Percentiles rank a stretch among this genome's conserved stretches.
These are phyloP conservation scores for Harpegnathos saltator DNA, from an alignment of 1,140 invertebrate species.

Conservation along the genomic window DNA sequence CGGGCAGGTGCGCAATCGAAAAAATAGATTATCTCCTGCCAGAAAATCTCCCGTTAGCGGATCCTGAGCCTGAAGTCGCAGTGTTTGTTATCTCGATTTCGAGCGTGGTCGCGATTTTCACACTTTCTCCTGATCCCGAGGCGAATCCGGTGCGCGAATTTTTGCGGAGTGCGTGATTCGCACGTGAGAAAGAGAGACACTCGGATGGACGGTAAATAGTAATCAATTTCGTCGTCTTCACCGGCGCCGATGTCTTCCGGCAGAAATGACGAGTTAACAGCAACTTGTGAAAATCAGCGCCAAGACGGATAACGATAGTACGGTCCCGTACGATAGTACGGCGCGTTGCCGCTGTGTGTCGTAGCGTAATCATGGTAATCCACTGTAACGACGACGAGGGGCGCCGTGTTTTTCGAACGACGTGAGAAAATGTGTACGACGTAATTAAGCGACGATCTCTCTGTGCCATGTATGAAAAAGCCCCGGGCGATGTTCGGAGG, in stretches of 20 bases:
- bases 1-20: slow-evolving; percentile 4
- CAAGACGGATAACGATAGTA: slow-evolving; percentile 1
- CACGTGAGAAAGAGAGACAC: too few relatives aligned
- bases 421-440: slow-evolving; percentile 39
- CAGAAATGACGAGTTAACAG: background rate
- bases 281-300: background rate
- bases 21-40: slow-evolving; percentile 37
- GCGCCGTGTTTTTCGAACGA: background rate
- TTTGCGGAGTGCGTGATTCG: too few relatives aligned
- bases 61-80: background rate
- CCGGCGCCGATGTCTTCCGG: too few relatives aligned
- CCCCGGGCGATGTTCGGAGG: slow-evolving; percentile 39
- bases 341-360: background rate
- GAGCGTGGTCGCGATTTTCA: background rate
- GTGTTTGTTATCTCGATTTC: slow-evolving; percentile 19
- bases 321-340: too few relatives aligned
- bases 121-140: too few relatives aligned
- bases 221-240: too few relatives aligned
- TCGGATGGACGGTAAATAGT: too few relatives aligned
- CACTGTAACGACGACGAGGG: background rate
- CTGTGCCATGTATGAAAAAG: slow-evolving; percentile 29
- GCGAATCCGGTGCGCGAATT: too few relatives aligned
- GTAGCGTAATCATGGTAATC: slow-evolving; percentile 11
- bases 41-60: slow-evolving; percentile 17
- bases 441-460: slow-evolving; percentile 53